These are phyloP conservation scores for Hydrolagus affinis DNA, from an alignment of 2,113 vertebrate species.

Conservation along the genomic window DNA sequence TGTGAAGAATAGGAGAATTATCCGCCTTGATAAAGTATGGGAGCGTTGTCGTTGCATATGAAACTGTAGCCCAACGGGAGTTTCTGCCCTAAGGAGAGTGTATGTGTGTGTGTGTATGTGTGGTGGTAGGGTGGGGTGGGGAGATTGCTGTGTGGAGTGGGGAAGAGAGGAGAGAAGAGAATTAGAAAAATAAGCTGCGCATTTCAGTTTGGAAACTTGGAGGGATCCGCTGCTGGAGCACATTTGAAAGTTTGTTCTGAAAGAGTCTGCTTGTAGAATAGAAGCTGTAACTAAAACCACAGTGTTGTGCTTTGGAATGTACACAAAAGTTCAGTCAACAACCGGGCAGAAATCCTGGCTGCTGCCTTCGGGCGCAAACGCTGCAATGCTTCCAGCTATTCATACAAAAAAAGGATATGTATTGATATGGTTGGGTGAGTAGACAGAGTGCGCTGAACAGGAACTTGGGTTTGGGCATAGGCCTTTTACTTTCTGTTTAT, in stretches of 20 bases:
- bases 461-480: not conserved
- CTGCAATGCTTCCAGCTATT: slow-evolving; percentile 27
- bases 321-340: slow-evolving; percentile 28
- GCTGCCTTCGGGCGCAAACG: not conserved
- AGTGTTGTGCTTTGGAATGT: slow-evolving; percentile 26
- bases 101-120: too few species aligned
- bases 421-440: slow-evolving; percentile 5
- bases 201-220: not conserved
- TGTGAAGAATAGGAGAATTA: too few species aligned
- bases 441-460: not conserved
- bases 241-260: slow-evolving; percentile 1
- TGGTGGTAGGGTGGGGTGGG: too few species aligned
- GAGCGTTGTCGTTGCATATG: too few species aligned
- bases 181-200: too few species aligned
- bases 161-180: too few species aligned
- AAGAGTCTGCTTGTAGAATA: slow-evolving; percentile 19
- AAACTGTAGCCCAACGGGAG: too few species aligned
- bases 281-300: slow-evolving; percentile 25
- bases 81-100: too few species aligned
- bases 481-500: not conserved
- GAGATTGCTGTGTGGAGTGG: too few species aligned
- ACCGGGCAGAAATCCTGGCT: slow-evolving; percentile 22
- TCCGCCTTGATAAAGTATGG: too few species aligned
- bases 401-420: slow-evolving; percentile 23
- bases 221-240: not conserved